Conservation (phyloP, 2,113 vertebrate genomes). For the Corythornis vintsioides region DNA sequence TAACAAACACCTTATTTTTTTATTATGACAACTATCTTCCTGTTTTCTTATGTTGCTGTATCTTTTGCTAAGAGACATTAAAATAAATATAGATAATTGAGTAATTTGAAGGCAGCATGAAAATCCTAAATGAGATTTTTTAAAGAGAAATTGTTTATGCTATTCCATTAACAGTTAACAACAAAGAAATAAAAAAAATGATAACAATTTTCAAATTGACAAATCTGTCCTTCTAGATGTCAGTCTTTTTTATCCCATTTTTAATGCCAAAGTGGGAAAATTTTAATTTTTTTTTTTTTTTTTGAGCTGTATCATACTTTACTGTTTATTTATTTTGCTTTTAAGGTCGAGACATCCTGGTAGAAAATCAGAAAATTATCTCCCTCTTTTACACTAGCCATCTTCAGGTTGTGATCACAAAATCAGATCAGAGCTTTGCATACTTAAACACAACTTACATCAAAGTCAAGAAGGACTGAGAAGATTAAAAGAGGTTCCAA, state of each 20-base stretch:
- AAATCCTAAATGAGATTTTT: background rate
- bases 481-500: constrained; percentile 35
- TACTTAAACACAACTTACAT: background rate
- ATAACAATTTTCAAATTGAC: background rate
- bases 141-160: background rate
- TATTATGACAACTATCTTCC: background rate
- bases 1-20: background rate
- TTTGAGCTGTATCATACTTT: background rate
- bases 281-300: background rate
- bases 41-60: background rate
- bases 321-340: background rate
- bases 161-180: background rate
- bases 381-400: background rate
- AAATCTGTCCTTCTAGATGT: background rate
- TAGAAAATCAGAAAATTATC: background rate
- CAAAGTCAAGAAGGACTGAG: constrained; percentile 23
- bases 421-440: background rate
- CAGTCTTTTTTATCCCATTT: background rate
- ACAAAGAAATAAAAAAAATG: background rate
- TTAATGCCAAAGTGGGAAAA: background rate
- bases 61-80: background rate
- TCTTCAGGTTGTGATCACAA: background rate
- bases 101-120: background rate
- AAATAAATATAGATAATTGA: background rate
- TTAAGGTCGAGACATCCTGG: background rate